Conservation (phyloP, 2,113 vertebrate species). For the Gymnogyps californianus region DNA sequence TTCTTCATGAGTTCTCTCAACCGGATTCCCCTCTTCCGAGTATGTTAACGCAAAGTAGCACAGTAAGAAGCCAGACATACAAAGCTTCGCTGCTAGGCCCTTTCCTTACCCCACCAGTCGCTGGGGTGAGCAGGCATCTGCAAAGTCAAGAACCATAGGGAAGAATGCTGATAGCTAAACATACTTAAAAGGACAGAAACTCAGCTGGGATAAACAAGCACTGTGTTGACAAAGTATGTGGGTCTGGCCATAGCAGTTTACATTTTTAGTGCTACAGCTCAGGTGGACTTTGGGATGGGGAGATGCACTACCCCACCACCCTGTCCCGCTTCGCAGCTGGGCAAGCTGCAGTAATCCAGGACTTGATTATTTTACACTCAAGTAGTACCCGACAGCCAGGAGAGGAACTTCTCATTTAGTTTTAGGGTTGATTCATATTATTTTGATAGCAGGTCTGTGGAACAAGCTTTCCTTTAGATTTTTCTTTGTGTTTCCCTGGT, state of each 20-base stretch:
- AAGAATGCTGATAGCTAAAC: background rate
- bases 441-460: background rate
- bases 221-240: background rate
- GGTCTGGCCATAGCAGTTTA: background rate
- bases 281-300: background rate
- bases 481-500: background rate
- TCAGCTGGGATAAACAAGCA: background rate
- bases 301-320: background rate
- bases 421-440: background rate
- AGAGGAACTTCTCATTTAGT: background rate
- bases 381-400: background rate
- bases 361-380: background rate
- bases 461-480: background rate
- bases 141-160: background rate
- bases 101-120: background rate
- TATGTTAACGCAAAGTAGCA: accelerated
- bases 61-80: background rate
- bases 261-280: background rate
- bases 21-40: background rate
- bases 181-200: background rate
- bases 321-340: background rate
- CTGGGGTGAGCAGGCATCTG: accelerated
- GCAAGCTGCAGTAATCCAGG: background rate
- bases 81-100: background rate
- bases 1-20: background rate